Conservation (phyloP, 2,113 vertebrate species). For the Anguilla rostrata region DNA sequence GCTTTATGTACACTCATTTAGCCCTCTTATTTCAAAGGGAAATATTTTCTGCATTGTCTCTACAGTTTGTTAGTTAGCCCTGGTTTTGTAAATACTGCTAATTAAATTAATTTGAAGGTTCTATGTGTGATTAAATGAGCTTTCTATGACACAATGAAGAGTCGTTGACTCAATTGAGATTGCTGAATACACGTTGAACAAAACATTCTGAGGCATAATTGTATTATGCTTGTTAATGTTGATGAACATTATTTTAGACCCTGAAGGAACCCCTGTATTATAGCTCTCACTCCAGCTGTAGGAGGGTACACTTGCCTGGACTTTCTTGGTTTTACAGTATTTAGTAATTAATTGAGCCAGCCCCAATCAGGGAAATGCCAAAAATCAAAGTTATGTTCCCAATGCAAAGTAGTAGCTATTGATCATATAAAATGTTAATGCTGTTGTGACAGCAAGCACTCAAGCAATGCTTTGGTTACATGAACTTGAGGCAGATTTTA, state of each 20-base stretch:
- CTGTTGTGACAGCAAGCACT: too few relatives aligned
- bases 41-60: constrained; percentile 53
- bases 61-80: constrained; percentile 56
- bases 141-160: neutral
- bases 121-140: constrained; percentile 29
- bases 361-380: neutral
- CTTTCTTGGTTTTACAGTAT: neutral
- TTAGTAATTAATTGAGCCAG: too few relatives aligned
- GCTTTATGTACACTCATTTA: constrained; percentile 34
- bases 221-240: neutral
- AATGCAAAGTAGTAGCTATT: too few relatives aligned
- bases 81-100: constrained; percentile 74
- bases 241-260: neutral
- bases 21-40: constrained; percentile 47
- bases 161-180: neutral
- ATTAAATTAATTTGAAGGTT: constrained; percentile 81
- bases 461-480: too few relatives aligned
- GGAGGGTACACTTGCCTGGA: neutral
- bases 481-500: too few relatives aligned
- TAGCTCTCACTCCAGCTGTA: neutral
- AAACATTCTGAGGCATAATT: neutral
- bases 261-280: neutral
- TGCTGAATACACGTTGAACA: neutral
- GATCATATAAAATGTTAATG: too few relatives aligned
- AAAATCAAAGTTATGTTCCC: neutral